Evolutionary conservation across 1,140 invertebrate species (phyloP), one percentile per base, ranked within the genome.

Genomic region (Atta colombica): DNA sequence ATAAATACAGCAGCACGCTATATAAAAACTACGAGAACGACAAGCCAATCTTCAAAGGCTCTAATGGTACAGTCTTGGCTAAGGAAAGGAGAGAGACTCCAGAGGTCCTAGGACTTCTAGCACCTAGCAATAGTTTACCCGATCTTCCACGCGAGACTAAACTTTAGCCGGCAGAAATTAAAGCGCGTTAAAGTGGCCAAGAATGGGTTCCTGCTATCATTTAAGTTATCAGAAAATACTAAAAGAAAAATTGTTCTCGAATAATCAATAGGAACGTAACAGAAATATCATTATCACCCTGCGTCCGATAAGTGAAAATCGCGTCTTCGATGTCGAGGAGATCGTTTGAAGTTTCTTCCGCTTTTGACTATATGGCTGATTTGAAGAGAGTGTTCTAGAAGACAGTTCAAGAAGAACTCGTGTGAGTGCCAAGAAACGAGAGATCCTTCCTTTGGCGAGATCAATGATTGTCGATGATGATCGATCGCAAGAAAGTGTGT

Each of bases 61-160:
- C 91, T 25, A 95, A 94, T 69, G 71, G 58, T 25, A 90, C 92
- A 58, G 72, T 92, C 4, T 89, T 96, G 60, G 94, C 95, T 0
- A 93, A 94, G n/a, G 93, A 94, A 65, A 74, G 51, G 12, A 87
- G 60, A 53, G 74, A 87, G 51, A 86, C 91, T 74, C 68, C 89
- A 3, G 94, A 95, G 28, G 93, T 94, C 61, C 90, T 96, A 58
- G 84, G 94, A 18, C 91, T 95, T 7, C 77, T 96, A 74, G 89
- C 94, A 18, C 92, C 95, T 12, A 96, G 96, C 82, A 93, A 94
- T 53, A 96, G 96, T 89, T 93, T 96, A 84, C 96, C 96, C 18
- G 95, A 95, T 60, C 91, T 95, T 92, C 94, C 95, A 61, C 91
- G 92, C 63, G 94, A 95, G 78, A 94, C 90, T 53, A 91, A 91